Base-by-base conservation (phyloP, 2,797 vertebrate genomes). In the Lates japonicus region DNA sequence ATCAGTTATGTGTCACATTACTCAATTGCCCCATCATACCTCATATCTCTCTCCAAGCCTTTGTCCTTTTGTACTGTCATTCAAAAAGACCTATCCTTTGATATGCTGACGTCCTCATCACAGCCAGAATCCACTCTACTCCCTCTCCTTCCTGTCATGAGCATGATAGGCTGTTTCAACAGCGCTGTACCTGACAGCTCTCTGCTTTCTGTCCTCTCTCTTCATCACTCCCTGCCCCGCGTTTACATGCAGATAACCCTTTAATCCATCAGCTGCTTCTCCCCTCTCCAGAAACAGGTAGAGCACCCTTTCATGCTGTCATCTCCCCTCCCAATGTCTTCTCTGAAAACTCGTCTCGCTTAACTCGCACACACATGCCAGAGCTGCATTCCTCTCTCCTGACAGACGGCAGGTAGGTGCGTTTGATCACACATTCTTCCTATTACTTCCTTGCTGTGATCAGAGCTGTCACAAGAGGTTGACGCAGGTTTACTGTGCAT, bases 211-310 rank as follows among this genome's bases (percentile, higher is more conserved):
- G 39, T 69, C 76, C 72, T 54, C 70, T 39, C 62, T 78, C 85
- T 59, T 84, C 84, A 76, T 76, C 78, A 16, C 14, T 62, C 55
- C 64, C 69, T 42, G 39, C 77, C 78, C 31, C 31, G 25, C 20
- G 1, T 75, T 76, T 67, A 76, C 69, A 67, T 59, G 74, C 64
- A 83, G 70, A 90, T 80, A 90, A 87, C 78, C 80, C 76, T 85
- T 91, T 87, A 86, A 92, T 91, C 84, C 84, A 86, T 85, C 84
- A 83, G 78, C 78, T 62, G 73, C 73, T 78, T 74, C 74, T 62
- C 52, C 73, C 42, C 46, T 61, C 69, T 71, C 19, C 35, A 76
- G 48, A 83, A 70, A 73, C 68, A 52, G 73, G 67, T 48, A 77
- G 57, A 51, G 75, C 73, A 70, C 13, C 65, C 51, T 78, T 79